These are phyloP conservation scores for Trichosurus vulpecula DNA, from an alignment of 2,797 vertebrate genomes.

Conservation along the genomic window DNA sequence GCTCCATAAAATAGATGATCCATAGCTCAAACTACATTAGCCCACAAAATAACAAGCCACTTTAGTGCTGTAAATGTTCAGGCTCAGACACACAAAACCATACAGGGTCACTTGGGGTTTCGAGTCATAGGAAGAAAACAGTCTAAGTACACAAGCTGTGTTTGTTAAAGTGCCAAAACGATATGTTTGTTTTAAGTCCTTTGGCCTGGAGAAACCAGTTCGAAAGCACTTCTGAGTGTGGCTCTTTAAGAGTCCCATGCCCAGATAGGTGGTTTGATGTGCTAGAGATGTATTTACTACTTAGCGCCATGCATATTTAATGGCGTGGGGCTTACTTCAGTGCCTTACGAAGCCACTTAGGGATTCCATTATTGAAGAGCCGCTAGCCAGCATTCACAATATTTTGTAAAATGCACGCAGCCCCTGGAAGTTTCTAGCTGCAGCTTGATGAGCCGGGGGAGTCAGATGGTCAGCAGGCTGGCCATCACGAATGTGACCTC, in stretches of 20 bases:
- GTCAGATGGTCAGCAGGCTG: conserved; percentile 53
- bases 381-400: conserved; percentile 26
- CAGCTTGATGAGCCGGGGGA: conserved; percentile 42
- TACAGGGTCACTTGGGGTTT: conserved; percentile 60
- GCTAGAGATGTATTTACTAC: conserved; percentile 62
- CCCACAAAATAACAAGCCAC: conserved; percentile 57
- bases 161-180: conserved; percentile 59
- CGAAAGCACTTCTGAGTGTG: conserved; percentile 4
- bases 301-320: conserved; percentile 75
- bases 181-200: conserved; percentile 51
- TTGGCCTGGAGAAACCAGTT: conserved; percentile 52
- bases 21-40: conserved; percentile 52
- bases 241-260: conserved; percentile 49
- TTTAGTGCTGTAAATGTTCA: conserved; percentile 66
- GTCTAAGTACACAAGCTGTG: conserved; percentile 63
- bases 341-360: conserved; percentile 63
- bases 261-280: conserved; percentile 52
- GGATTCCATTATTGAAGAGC: conserved; percentile 67
- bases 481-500: conserved; percentile 73
- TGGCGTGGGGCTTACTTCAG: conserved; percentile 37
- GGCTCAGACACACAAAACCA: conserved; percentile 50
- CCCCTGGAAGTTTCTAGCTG: conserved; percentile 59
- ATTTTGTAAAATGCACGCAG: conserved; percentile 54
- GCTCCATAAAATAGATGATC: conserved; percentile 71
- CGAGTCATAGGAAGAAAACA: conserved; percentile 59